Conservation (phyloP, 2,113 vertebrate genomes). For the Syngnathus scovelli region DNA sequence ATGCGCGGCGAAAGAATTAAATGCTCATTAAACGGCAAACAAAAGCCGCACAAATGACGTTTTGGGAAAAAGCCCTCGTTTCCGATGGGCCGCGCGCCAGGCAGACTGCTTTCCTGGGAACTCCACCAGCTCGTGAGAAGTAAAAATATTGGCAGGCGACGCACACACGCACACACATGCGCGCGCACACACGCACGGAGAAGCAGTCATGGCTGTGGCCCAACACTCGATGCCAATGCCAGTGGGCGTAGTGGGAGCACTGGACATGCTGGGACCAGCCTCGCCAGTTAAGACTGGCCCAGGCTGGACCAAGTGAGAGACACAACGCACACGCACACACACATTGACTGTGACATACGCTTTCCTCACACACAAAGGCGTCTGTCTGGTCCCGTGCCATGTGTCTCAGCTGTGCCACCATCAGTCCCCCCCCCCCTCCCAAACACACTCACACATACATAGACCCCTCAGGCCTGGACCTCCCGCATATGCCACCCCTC, state of each 20-base stretch:
- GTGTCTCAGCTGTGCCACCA: slow-evolving; percentile 73
- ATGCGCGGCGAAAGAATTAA: slow-evolving; percentile 24
- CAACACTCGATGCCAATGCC: slow-evolving; percentile 54
- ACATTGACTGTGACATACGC: slow-evolving; percentile 14
- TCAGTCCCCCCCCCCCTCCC: background rate
- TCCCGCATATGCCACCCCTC: slow-evolving; percentile 54
- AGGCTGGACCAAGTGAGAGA: slow-evolving; percentile 37
- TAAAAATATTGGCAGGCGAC: slow-evolving; percentile 55
- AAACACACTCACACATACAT: background rate
- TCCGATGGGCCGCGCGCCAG: slow-evolving; percentile 44
- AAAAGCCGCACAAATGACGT: slow-evolving; percentile 27
- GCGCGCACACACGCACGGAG: slow-evolving; percentile 8
- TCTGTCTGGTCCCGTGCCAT: slow-evolving; percentile 64
- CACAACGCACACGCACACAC: slow-evolving; percentile 30
- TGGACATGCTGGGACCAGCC: slow-evolving; percentile 59
- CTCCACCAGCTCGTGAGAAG: slow-evolving; percentile 41
- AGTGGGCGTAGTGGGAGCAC: slow-evolving; percentile 46
- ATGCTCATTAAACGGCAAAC: slow-evolving; percentile 25
- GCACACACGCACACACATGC: slow-evolving; percentile 14
- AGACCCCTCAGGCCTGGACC: slow-evolving; percentile 47
- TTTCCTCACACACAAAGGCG: slow-evolving; percentile 26
- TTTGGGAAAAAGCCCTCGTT: slow-evolving; percentile 35
- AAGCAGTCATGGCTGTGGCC: slow-evolving; percentile 45
- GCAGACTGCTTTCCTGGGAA: slow-evolving; percentile 43
- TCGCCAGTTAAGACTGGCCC: slow-evolving; percentile 52